Percentiles rank a stretch among this genome's conserved stretches.
Conservation (phyloP, 2,797 vertebrate genomes). For the Platalea minor region DNA sequence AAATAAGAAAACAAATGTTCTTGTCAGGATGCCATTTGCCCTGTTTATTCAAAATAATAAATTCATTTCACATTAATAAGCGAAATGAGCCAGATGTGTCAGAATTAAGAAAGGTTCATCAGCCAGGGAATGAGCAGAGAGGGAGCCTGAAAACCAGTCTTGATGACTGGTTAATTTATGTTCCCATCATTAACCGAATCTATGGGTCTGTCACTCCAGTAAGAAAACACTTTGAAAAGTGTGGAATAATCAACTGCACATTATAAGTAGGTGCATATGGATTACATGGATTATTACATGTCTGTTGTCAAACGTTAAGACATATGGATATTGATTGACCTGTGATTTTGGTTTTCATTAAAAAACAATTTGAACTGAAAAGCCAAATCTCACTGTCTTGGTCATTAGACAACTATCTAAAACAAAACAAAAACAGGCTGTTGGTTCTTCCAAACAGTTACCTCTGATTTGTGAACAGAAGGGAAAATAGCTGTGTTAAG, state of each 20-base stretch:
- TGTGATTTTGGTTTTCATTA: neutral
- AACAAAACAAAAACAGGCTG: neutral
- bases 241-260: neutral
- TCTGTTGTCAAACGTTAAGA: neutral
- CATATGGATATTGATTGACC: fast-evolving
- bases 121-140: neutral
- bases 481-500: neutral
- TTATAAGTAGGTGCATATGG: neutral
- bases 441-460: neutral
- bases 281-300: neutral
- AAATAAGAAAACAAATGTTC: neutral
- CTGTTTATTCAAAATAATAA: neutral
- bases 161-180: neutral
- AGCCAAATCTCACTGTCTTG: neutral
- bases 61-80: neutral
- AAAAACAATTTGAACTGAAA: neutral
- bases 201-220: neutral
- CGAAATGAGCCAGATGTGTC: neutral
- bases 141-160: neutral
- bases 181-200: neutral
- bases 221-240: neutral
- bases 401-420: neutral
- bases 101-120: neutral
- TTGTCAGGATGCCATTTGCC: neutral
- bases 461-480: neutral